These are phyloP conservation scores for Lynx canadensis DNA, from an alignment of 2,113 vertebrate species.

Conservation along the genomic window DNA sequence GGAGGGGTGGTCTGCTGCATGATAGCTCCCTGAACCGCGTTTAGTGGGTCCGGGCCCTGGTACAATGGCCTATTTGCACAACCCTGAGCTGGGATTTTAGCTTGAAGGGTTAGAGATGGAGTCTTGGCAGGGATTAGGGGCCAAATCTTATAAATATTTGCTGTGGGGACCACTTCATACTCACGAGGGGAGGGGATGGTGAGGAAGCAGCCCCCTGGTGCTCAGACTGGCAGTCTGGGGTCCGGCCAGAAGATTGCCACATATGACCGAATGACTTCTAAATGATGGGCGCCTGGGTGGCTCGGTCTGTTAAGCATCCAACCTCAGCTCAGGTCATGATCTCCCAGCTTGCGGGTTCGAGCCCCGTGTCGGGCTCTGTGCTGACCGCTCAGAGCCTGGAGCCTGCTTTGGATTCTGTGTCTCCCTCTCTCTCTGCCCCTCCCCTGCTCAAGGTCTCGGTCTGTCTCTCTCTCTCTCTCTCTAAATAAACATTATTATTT, in stretches of 20 bases:
- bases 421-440: too few relatives aligned
- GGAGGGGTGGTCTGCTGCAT: not conserved
- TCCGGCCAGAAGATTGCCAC: not conserved
- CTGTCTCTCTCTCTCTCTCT: too few relatives aligned
- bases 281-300: too few relatives aligned
- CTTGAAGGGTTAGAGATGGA: not conserved
- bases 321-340: too few relatives aligned
- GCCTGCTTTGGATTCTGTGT: too few relatives aligned
- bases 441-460: too few relatives aligned
- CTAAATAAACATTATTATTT: too few relatives aligned
- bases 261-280: not conserved
- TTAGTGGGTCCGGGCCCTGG: not conserved
- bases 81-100: not conserved
- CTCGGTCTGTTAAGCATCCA: too few relatives aligned
- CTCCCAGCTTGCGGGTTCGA: too few relatives aligned
- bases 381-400: too few relatives aligned
- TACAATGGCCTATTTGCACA: not conserved
- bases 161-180: not conserved
- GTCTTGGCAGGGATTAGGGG: not conserved
- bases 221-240: not conserved
- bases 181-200: not conserved
- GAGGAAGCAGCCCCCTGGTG: accelerated
- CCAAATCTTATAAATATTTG: slow-evolving; percentile 42
- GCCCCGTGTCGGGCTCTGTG: too few relatives aligned
- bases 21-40: too few relatives aligned